phyloP scores from a whole-genome alignment of 2,113 vertebrate species.

The Turnix velox region DNA sequence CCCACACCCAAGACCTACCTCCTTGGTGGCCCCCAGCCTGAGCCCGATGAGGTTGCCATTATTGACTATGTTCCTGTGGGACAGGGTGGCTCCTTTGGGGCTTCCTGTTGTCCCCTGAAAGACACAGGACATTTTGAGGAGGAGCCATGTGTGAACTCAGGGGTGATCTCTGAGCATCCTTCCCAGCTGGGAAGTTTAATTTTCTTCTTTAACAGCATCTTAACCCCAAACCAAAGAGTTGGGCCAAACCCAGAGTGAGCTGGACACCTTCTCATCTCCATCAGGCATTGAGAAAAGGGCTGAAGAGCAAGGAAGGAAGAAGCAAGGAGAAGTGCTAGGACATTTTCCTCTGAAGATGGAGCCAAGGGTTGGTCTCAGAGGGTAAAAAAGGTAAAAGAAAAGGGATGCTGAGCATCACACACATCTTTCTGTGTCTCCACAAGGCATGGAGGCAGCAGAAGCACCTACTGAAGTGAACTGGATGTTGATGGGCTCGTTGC shows the following conservation, averaged over 20 bases:
- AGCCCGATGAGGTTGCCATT: constrained; percentile 77
- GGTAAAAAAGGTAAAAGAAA: not conserved
- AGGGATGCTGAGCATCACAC: not conserved
- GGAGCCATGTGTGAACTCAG: accelerated
- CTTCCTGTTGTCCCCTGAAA: constrained; percentile 89
- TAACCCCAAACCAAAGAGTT: not conserved
- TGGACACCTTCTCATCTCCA: not conserved
- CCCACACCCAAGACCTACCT: constrained; percentile 76
- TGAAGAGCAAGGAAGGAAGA: not conserved
- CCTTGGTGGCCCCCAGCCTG: constrained; percentile 70
- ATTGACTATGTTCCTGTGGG: constrained; percentile 92
- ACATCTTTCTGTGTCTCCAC: accelerated
- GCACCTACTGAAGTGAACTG: constrained; percentile 91
- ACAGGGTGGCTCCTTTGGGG: constrained; percentile 90
- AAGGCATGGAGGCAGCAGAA: not conserved
- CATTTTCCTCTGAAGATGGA: not conserved
- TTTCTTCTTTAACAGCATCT: not conserved
- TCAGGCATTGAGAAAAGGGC: not conserved
- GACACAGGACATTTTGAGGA: not conserved
- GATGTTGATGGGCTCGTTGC: constrained; percentile 89
- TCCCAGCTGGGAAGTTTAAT: not conserved
- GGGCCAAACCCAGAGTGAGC: too few species aligned
- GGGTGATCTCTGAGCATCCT: too few species aligned
- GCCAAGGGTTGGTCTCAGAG: not conserved
- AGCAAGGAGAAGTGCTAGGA: not conserved